These are phyloP conservation scores for Mesoligia furuncula DNA, from an alignment of 2,888 invertebrate genomes.

Conservation along the genomic window DNA sequence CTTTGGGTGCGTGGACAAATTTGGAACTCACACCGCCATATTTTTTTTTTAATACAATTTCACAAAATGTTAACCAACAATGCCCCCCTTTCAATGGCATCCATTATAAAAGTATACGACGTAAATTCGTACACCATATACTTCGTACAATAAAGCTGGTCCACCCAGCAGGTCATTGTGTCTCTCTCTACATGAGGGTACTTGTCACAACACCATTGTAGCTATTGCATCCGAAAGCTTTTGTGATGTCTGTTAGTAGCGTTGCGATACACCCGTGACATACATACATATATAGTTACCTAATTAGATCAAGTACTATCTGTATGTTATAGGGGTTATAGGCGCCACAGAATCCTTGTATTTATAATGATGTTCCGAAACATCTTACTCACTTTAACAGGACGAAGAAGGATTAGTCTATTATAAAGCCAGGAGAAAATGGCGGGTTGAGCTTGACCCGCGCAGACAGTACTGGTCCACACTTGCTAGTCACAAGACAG, in stretches of 20 bases:
- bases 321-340: not conserved
- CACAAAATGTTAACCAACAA: not conserved
- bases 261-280: slow-evolving; percentile 50
- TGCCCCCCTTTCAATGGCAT: not conserved
- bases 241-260: slow-evolving; percentile 52
- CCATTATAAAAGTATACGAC: not conserved
- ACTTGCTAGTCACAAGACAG: not conserved
- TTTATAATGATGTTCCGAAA: not conserved
- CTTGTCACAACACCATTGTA: slow-evolving; percentile 54
- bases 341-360: not conserved
- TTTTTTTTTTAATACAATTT: not conserved
- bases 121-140: slow-evolving; percentile 1
- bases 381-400: not conserved
- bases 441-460: not conserved
- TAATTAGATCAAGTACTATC: slow-evolving; percentile 14
- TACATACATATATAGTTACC: slow-evolving; percentile 22
- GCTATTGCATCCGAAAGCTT: slow-evolving; percentile 50
- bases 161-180: slow-evolving; percentile 39
- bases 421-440: not conserved
- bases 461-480: not conserved
- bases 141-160: slow-evolving; percentile 6
- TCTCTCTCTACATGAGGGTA: slow-evolving; percentile 17
- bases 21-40: not conserved
- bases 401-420: not conserved
- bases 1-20: not conserved